A percentile compares a stretch with the other conserved stretches of the same genome.
phyloP scores from a whole-genome alignment of 2,797 vertebrate species.

The Rhincodon typus region DNA sequence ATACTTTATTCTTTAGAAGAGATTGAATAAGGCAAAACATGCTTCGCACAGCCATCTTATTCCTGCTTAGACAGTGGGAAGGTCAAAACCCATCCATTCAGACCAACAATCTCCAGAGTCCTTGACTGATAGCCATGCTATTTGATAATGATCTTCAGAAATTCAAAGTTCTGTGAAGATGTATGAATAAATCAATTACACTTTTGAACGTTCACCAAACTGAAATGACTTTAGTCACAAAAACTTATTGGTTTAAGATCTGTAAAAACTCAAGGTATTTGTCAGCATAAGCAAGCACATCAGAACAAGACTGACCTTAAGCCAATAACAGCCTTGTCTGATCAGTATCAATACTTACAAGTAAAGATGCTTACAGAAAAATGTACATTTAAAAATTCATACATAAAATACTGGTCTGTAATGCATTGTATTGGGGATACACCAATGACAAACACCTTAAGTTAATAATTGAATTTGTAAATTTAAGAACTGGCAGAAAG shows the following conservation, averaged over 20 bases:
- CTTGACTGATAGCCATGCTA: slow-evolving; percentile 62
- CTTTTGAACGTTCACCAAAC: slow-evolving; percentile 34
- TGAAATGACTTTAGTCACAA: slow-evolving; percentile 39
- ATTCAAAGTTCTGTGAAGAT: slow-evolving; percentile 58
- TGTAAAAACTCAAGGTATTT: not conserved
- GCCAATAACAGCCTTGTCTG: slow-evolving; percentile 48
- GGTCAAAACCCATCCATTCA: slow-evolving; percentile 40
- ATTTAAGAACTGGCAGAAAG: not conserved
- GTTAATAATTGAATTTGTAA: not conserved
- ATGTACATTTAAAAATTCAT: slow-evolving; percentile 48
- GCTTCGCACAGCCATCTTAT: slow-evolving; percentile 86
- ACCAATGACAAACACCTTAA: not conserved
- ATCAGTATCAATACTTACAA: not conserved
- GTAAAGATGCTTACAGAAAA: not conserved
- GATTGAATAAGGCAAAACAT: slow-evolving; percentile 88
- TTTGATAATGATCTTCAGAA: slow-evolving; percentile 63
- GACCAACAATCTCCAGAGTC: slow-evolving; percentile 42
- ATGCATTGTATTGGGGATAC: not conserved
- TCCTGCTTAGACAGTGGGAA: slow-evolving; percentile 44
- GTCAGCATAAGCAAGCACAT: slow-evolving; percentile 36
- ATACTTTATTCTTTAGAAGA: slow-evolving; percentile 71
- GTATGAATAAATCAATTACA: slow-evolving; percentile 39
- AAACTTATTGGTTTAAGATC: slow-evolving; percentile 43
- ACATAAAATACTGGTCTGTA: slow-evolving; percentile 38
- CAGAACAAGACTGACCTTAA: slow-evolving; percentile 52